phyloP scores from a whole-genome alignment of 2,888 invertebrate genomes.

The Pediacus dermestoides region DNA sequence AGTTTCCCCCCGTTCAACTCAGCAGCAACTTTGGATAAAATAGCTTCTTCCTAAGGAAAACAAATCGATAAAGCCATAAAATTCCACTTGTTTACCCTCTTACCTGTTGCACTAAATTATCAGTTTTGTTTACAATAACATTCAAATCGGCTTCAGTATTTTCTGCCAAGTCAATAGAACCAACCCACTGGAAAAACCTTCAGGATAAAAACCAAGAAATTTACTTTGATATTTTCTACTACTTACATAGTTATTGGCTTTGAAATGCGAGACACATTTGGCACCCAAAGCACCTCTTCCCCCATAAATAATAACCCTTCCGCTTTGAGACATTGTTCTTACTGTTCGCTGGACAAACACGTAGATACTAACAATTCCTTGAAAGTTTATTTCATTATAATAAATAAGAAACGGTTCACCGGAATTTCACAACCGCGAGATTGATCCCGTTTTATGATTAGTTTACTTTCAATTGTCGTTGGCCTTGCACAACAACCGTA shows the following conservation, averaged over 20 bases:
- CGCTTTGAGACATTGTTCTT: slow-evolving; percentile 44
- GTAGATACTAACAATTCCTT: too few relatives aligned
- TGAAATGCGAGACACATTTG: slow-evolving; percentile 83
- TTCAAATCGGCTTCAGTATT: slow-evolving; percentile 77
- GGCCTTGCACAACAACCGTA: too few relatives aligned
- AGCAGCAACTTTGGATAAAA: slow-evolving; percentile 62
- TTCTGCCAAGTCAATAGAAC: slow-evolving; percentile 46
- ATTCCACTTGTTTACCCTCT: too few relatives aligned
- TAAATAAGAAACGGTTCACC: too few relatives aligned
- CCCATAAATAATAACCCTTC: slow-evolving; percentile 87
- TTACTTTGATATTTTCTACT: slow-evolving; percentile 7
- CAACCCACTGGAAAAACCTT: slow-evolving; percentile 43
- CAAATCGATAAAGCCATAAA: too few relatives aligned
- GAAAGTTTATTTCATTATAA: too few relatives aligned
- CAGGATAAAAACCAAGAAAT: slow-evolving; percentile 14
- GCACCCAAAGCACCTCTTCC: slow-evolving; percentile 94
- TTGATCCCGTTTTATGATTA: too few relatives aligned
- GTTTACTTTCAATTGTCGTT: too few relatives aligned
- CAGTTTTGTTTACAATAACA: slow-evolving; percentile 76
- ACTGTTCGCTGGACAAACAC: too few relatives aligned
- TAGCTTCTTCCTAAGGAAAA: slow-evolving; percentile 57
- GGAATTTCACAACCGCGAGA: too few relatives aligned
- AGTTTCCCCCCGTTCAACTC: slow-evolving; percentile 75
- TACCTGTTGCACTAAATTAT: slow-evolving; percentile 70
- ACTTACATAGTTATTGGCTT: slow-evolving; percentile 82